phyloP scores from a whole-genome alignment of 2,888 invertebrate genomes.

The Herminia tarsipennalis region DNA sequence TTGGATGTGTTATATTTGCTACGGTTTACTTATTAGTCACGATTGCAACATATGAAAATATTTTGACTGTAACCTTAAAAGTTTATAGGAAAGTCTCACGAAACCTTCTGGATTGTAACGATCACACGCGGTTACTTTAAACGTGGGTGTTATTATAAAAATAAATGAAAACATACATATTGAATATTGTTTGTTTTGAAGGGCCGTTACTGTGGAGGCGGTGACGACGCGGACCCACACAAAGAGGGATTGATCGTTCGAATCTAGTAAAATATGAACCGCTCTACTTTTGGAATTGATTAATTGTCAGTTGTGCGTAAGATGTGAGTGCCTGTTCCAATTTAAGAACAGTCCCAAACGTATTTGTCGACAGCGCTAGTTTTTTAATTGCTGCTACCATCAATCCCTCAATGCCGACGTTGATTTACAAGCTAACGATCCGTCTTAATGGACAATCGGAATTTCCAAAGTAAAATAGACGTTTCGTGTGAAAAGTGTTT shows the following conservation, averaged over 20 bases:
- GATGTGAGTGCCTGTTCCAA: constrained; percentile 63
- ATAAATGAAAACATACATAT: constrained; percentile 78
- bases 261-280: constrained; percentile 73
- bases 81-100: constrained; percentile 65
- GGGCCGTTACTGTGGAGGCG: constrained; percentile 67
- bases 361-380: constrained; percentile 65
- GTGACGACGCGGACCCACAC: constrained; percentile 73
- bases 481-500: constrained; percentile 52
- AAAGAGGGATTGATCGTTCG: constrained; percentile 76
- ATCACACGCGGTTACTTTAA: constrained; percentile 68
- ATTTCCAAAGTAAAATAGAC: constrained; percentile 41
- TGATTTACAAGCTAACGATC: constrained; percentile 59
- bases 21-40: constrained; percentile 30
- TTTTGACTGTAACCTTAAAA: constrained; percentile 52
- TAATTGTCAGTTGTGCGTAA: constrained; percentile 74
- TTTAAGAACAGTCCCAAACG: constrained; percentile 63
- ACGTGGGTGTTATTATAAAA: constrained; percentile 76
- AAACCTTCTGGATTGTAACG: constrained; percentile 57
- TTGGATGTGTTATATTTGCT: constrained; percentile 55
- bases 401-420: constrained; percentile 55
- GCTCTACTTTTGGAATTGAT: constrained; percentile 80
- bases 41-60: constrained; percentile 50
- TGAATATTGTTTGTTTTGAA: constrained; percentile 82
- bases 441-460: constrained; percentile 49
- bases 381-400: constrained; percentile 70